Percentiles rank a stretch among this genome's conserved stretches.
phyloP scores from a whole-genome alignment of 2,888 invertebrate genomes.

The Pherbina coryleti region DNA sequence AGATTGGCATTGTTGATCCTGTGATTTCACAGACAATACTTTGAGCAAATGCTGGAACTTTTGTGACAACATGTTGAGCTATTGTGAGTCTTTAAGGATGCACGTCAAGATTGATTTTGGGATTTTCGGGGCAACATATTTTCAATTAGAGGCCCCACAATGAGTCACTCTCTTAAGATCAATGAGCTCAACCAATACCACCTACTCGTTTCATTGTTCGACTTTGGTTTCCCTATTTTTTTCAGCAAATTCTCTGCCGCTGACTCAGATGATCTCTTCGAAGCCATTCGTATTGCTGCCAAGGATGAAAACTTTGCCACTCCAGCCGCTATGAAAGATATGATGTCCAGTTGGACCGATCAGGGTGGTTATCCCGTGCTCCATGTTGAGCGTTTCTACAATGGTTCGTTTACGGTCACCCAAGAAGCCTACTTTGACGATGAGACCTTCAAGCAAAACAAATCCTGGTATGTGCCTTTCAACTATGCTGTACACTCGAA shows the following conservation, averaged over 20 bases:
- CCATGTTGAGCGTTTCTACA: conserved; percentile 71
- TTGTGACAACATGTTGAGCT: too few relatives aligned
- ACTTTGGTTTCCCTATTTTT: background rate
- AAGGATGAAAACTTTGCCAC: conserved; percentile 52
- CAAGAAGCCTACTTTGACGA: conserved; percentile 68
- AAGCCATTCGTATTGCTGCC: conserved; percentile 56
- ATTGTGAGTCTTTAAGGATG: too few relatives aligned
- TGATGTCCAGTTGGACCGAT: conserved; percentile 75
- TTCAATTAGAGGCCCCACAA: too few relatives aligned
- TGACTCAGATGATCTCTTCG: conserved; percentile 59
- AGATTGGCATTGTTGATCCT: too few relatives aligned
- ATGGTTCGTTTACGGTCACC: conserved; percentile 70
- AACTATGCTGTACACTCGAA: conserved; percentile 60
- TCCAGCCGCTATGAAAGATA: conserved; percentile 71
- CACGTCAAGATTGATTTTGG: too few relatives aligned
- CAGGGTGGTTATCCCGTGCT: conserved; percentile 75
- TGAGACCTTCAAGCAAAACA: conserved; percentile 40
- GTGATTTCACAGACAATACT: too few relatives aligned
- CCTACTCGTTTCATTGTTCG: background rate
- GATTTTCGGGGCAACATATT: too few relatives aligned
- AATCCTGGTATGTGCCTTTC: conserved; percentile 62
- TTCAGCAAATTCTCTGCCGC: conserved; percentile 57
- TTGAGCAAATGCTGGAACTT: too few relatives aligned
- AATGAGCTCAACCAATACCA: background rate
- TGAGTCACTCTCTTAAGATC: too few relatives aligned